phyloP scores from a whole-genome alignment of 2,797 vertebrate species.

The Ataeniobius toweri region DNA sequence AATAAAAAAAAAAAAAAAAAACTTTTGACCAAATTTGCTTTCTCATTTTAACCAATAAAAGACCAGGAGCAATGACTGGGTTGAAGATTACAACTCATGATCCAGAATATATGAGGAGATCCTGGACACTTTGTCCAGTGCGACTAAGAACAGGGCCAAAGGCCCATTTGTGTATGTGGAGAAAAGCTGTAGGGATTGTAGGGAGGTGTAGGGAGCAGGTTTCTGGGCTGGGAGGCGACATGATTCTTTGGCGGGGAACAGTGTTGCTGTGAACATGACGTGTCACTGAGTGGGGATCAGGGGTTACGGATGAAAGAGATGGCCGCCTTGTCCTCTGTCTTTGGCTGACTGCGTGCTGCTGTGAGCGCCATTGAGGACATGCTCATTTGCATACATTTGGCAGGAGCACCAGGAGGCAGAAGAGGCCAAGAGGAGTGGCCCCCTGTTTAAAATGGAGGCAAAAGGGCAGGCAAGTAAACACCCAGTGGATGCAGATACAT shows the following conservation, averaged over 20 bases:
- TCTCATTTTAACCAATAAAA: conserved; percentile 62
- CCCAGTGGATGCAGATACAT: conserved; percentile 74
- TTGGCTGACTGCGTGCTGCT: conserved; percentile 79
- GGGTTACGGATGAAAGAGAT: conserved; percentile 81
- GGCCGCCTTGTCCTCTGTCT: conserved; percentile 74
- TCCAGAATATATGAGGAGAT: conserved; percentile 47
- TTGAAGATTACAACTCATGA: conserved; percentile 47
- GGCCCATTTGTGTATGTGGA: conserved; percentile 64
- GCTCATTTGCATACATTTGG: conserved; percentile 82
- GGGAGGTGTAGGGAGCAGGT: conserved; percentile 33
- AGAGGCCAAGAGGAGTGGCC: conserved; percentile 72
- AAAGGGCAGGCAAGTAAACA: conserved; percentile 80
- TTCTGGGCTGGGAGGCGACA: conserved; percentile 52
- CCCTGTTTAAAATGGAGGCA: conserved; percentile 75
- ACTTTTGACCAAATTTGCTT: conserved; percentile 61
- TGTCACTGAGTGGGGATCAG: conserved; percentile 79
- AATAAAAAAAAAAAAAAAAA: conserved; percentile 49
- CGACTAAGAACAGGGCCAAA: conserved; percentile 63
- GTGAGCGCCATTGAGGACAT: conserved; percentile 75
- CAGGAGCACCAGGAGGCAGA: conserved; percentile 71
- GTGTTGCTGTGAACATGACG: conserved; percentile 75
- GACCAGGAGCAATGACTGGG: conserved; percentile 53
- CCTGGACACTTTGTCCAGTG: conserved; percentile 53
- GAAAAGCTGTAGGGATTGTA: conserved; percentile 33
- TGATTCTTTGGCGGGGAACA: conserved; percentile 70